phyloP scores from a whole-genome alignment of 2,888 invertebrate species.

The Acleris holmiana region DNA sequence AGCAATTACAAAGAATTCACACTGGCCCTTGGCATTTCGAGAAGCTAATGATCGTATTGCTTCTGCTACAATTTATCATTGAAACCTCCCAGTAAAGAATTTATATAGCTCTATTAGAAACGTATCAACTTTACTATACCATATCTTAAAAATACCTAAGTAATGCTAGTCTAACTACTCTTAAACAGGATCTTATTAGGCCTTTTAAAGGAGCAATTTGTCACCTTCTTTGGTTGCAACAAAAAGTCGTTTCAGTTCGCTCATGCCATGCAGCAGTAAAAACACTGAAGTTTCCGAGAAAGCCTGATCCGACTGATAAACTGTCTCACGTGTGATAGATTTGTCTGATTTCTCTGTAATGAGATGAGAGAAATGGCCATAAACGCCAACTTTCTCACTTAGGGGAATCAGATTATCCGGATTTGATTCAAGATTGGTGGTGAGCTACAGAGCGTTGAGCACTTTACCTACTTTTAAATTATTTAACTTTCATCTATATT shows the following conservation, averaged over 20 bases:
- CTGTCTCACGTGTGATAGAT: constrained; percentile 30
- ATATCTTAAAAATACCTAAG: not conserved
- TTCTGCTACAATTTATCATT: not conserved
- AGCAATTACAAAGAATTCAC: constrained; percentile 47
- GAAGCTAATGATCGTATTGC: constrained; percentile 5
- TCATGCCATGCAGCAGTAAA: constrained; percentile 14
- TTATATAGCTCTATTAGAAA: not conserved
- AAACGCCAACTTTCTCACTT: constrained; percentile 1
- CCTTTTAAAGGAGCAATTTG: constrained; percentile 19
- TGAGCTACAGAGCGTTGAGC: not conserved
- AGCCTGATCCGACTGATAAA: constrained; percentile 25
- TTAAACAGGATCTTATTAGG: not conserved
- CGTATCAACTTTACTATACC: not conserved
- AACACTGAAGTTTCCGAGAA: constrained; percentile 19
- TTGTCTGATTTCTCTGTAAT: constrained; percentile 31
- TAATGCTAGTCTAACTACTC: not conserved
- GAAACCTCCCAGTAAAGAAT: not conserved
- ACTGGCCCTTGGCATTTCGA: constrained; percentile 28
- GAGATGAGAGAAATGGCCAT: constrained; percentile 16
- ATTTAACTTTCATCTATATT: not conserved
- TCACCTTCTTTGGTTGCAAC: not conserved
- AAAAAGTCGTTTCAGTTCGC: constrained; percentile 15
- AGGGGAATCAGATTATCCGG: constrained; percentile 4
- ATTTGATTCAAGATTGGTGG: constrained; percentile 11
- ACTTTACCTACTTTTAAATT: not conserved